Evolutionary conservation across 2,888 invertebrate species (phyloP), one percentile per base, ranked within the genome.

Genomic region (Nasonia oneida): DNA sequence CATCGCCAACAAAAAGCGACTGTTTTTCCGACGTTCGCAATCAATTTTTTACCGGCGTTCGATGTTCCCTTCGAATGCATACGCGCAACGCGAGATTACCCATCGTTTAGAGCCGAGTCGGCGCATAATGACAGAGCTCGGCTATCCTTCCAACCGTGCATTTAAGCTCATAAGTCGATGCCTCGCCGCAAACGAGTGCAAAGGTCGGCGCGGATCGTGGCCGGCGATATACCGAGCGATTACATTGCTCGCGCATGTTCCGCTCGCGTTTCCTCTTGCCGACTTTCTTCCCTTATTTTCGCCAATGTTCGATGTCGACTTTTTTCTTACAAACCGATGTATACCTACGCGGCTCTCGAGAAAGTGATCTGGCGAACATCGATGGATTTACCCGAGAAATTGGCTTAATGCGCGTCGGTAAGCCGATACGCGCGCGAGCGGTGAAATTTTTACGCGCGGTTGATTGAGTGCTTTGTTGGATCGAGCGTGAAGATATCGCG

Each of bases 351-450:
- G 18, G 18, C 15, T 14, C n/a, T 18, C 67, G 64, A 75, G 75
- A 75, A 75, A 75, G 67, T 64, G 81, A 75, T 75, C 67, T 33
- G n/a, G 8, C n/a, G 42, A 64, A 33, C 37, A 50, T 81, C 71
- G 39, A 42, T 42, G 57, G 71, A 57, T 71, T 73, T 73, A 39
- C 39, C 39, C 73, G 81, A 57, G 15, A 57, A 61, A 57, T 73
- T 70, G 70, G 47, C 5, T 79, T n/a, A 23, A 70, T 39, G 15
- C 64, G 42, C 10, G 39, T 12, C 39, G 42, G 64, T 37, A 53
- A 64, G n/a, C 33, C 70, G n/a, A 47, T 39, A 39, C 42, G 5
- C 23, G 67, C 39, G 12, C 29, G 39, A 18, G n/a, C n/a, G 64
- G 64, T 12, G 23, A 33, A 23, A 64, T 29, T 64, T 64, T 64